Evolutionary conservation across 2,888 invertebrate species (phyloP).

Genomic region (Anticlea derivata): DNA sequence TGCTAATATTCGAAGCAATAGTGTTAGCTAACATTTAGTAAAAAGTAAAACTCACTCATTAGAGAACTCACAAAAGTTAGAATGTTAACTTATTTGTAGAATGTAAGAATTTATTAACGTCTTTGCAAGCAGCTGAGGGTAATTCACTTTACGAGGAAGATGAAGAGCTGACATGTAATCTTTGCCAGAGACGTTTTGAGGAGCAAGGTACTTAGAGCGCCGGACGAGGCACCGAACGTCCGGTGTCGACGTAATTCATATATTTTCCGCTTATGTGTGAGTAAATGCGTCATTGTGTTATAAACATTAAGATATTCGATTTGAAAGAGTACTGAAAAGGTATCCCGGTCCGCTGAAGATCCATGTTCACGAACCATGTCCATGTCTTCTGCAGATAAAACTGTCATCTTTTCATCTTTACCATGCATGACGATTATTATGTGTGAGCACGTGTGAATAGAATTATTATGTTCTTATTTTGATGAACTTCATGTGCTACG

Average conservation of each 20-base stretch:
- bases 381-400: constrained; percentile 49
- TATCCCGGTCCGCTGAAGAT: constrained; percentile 49
- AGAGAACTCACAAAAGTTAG: constrained; percentile 31
- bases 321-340: constrained; percentile 50
- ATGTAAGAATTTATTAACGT: constrained; percentile 81
- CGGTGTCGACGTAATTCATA: constrained; percentile 73
- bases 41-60: constrained; percentile 31
- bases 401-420: constrained; percentile 53
- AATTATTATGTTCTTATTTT: constrained; percentile 53
- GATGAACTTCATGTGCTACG: constrained; percentile 51
- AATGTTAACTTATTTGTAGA: constrained; percentile 52
- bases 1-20: constrained; percentile 26
- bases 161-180: constrained; percentile 88
- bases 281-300: constrained; percentile 82
- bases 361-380: constrained; percentile 48
- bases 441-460: constrained; percentile 61
- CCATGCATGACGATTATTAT: constrained; percentile 58
- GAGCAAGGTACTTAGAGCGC: constrained; percentile 87
- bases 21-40: constrained; percentile 23
- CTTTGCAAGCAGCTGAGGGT: constrained; percentile 87
- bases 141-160: constrained; percentile 85
- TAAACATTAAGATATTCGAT: constrained; percentile 51
- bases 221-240: constrained; percentile 64
- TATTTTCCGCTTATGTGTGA: constrained; percentile 81
- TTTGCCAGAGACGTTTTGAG: constrained; percentile 91